Evolutionary conservation across 1,140 invertebrate species (phyloP).

Genomic region (Tetranychus cinnabarinus): DNA sequence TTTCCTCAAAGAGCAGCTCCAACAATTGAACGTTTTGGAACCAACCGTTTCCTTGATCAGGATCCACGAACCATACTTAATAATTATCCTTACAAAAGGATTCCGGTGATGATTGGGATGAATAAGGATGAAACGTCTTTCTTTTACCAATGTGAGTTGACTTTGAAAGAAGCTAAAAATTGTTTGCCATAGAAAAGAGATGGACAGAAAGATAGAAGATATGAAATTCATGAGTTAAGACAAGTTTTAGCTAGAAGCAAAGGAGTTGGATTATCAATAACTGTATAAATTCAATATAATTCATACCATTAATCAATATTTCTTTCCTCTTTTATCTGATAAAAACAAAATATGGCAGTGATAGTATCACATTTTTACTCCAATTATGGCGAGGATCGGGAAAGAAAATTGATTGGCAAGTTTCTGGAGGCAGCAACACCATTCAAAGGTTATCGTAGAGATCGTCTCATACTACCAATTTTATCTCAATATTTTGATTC

Average conservation of each 20-base stretch:
- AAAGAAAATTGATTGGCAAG: slow-evolving; percentile 4
- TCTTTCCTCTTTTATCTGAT: neutral
- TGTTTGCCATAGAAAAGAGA: neutral
- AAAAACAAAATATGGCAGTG: neutral
- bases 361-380: neutral
- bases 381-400: neutral
- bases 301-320: neutral
- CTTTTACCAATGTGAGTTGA: slow-evolving; percentile 17
- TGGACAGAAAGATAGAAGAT: no score
- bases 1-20: slow-evolving; percentile 14
- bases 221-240: no score
- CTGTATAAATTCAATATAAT: neutral
- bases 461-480: slow-evolving; percentile 7
- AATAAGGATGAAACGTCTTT: slow-evolving; percentile 32
- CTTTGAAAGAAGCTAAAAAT: neutral
- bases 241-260: no score
- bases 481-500: slow-evolving; percentile 12
- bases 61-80: slow-evolving; percentile 16
- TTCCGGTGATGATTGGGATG: slow-evolving; percentile 34
- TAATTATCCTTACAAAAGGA: slow-evolving; percentile 23
- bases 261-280: no score
- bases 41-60: slow-evolving; percentile 19
- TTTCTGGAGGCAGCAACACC: slow-evolving; percentile 4
- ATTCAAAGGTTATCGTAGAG: neutral
- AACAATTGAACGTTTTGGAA: slow-evolving; percentile 8